Percentiles rank a stretch among this genome's conserved stretches.
Conservation (phyloP, 2,113 vertebrate species). For the Ophthalmolycus amberensis region DNA sequence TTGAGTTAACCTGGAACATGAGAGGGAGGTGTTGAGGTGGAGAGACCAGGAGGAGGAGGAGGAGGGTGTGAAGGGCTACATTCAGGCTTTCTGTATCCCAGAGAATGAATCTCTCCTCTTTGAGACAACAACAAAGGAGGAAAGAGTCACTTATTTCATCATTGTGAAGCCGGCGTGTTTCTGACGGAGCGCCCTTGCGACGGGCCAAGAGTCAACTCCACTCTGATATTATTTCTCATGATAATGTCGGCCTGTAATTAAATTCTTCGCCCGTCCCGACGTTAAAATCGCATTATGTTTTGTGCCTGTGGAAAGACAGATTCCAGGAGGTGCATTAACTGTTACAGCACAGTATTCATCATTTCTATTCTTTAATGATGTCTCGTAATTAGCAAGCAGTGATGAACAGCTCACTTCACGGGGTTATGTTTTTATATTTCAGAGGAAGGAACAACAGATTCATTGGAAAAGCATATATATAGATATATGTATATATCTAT, state of each 20-base stretch:
- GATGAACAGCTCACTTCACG: slow-evolving; percentile 19
- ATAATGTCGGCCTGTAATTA: slow-evolving; percentile 22
- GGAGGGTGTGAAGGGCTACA: slow-evolving; percentile 12
- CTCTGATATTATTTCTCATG: slow-evolving; percentile 11
- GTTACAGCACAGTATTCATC: not conserved
- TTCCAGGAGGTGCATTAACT: not conserved
- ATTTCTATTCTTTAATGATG: slow-evolving; percentile 11
- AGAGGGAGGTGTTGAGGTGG: slow-evolving; percentile 28
- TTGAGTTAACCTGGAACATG: slow-evolving; percentile 44
- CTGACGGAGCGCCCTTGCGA: not conserved
- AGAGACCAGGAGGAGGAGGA: slow-evolving; percentile 6
- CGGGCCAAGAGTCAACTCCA: not conserved
- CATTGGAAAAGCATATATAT: too few relatives aligned
- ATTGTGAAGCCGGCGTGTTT: not conserved
- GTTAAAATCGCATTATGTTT: not conserved
- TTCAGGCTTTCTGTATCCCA: slow-evolving; percentile 13
- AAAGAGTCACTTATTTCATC: not conserved
- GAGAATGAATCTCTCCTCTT: slow-evolving; percentile 17
- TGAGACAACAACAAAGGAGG: slow-evolving; percentile 21
- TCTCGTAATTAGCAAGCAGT: slow-evolving; percentile 5
- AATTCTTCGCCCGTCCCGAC: slow-evolving; percentile 1
- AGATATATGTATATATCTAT: too few relatives aligned
- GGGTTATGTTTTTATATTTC: not conserved
- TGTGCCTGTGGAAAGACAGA: slow-evolving; percentile 17
- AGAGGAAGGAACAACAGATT: not conserved